Conservation (phyloP, 2,797 vertebrate genomes). For the Onychomys torridus region DNA sequence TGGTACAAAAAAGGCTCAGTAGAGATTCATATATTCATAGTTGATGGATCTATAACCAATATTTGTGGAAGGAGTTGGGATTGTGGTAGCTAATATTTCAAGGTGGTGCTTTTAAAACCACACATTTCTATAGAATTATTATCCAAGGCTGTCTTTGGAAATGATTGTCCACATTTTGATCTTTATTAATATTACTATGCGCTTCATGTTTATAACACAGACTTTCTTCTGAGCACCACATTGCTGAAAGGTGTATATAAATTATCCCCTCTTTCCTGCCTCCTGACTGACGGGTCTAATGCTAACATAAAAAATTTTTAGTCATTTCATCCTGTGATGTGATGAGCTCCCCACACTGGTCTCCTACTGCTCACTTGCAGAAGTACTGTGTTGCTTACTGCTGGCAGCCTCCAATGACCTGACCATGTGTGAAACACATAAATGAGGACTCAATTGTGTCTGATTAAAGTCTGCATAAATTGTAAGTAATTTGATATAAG, state of each 20-base stretch:
- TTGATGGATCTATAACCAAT: background rate
- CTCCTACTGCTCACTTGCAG: background rate
- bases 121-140: background rate
- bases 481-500: background rate
- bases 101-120: background rate
- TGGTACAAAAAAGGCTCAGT: background rate
- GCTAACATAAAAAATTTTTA: background rate
- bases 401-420: background rate
- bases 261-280: background rate
- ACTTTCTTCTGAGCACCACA: conserved; percentile 25
- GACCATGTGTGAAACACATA: conserved; percentile 11
- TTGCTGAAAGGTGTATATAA: background rate
- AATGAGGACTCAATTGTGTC: background rate
- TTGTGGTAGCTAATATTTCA: background rate
- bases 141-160: conserved; percentile 7
- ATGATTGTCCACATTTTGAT: conserved; percentile 4
- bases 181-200: background rate
- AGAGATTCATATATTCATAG: background rate
- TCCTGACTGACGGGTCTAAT: background rate
- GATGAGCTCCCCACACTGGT: background rate
- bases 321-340: background rate
- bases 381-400: background rate
- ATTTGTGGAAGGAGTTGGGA: conserved; percentile 8
- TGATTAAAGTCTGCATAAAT: conserved; percentile 16
- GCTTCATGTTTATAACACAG: background rate